Evolutionary conservation across 2,113 vertebrate species (phyloP).

Genomic region (Genyomyrus donnyi): DNA sequence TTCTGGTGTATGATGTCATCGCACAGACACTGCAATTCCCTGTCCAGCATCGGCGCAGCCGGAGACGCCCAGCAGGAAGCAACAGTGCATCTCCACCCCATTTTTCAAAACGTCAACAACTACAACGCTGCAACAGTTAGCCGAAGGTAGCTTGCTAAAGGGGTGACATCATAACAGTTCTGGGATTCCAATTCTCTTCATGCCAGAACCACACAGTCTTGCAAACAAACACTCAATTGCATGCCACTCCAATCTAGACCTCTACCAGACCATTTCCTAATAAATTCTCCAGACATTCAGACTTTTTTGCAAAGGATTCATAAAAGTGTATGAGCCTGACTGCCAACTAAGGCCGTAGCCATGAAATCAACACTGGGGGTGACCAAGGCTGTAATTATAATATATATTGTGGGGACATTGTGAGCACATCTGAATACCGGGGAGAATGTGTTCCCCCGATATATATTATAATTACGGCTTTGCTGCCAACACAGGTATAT

Average conservation of each 20-base stretch:
- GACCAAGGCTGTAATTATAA: not conserved
- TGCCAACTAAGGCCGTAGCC: not conserved
- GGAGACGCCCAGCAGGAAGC: not conserved
- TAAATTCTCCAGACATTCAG: not conserved
- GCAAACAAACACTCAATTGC: not conserved
- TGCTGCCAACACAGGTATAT: not conserved
- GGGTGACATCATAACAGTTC: not conserved
- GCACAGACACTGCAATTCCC: not conserved
- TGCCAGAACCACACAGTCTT: not conserved
- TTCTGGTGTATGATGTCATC: slow-evolving; percentile 1
- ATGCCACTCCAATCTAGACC: not conserved
- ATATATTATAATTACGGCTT: not conserved
- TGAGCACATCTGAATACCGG: not conserved
- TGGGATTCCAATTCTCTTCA: not conserved
- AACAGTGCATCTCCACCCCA: not conserved
- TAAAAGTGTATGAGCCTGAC: not conserved
- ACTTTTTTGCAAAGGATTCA: not conserved
- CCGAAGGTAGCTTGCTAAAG: not conserved
- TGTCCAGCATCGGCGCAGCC: not conserved
- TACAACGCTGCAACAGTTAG: not conserved
- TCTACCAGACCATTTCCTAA: not conserved
- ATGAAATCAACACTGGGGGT: not conserved
- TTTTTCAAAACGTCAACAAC: not conserved
- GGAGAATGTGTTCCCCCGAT: not conserved
- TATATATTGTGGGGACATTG: not conserved